Conservation (phyloP, 2,797 vertebrate species). For the Sternarchorhynchus goeldii region DNA sequence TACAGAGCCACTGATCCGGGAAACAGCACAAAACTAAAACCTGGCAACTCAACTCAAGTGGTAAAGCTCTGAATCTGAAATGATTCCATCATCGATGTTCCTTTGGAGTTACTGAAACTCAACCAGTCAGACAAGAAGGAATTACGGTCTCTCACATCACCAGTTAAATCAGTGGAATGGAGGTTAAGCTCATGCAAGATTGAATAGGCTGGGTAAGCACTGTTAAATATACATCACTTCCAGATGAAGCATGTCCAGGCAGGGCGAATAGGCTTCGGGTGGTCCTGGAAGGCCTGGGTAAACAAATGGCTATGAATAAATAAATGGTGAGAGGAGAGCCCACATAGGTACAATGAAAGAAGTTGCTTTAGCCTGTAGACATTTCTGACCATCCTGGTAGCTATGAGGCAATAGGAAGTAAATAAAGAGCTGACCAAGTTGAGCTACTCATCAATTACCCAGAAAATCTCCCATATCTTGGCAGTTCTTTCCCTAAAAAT, state of each 20-base stretch:
- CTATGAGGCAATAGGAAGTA: conserved; percentile 16
- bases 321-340: conserved; percentile 46
- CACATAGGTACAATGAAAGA: conserved; percentile 47
- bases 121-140: conserved; percentile 46
- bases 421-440: conserved; percentile 25
- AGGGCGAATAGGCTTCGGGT: conserved; percentile 38
- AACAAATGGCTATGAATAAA: conserved; percentile 58
- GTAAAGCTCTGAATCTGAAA: conserved; percentile 42
- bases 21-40: conserved; percentile 43
- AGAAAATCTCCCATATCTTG: conserved; percentile 4
- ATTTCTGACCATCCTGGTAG: conserved; percentile 44
- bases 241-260: conserved; percentile 56
- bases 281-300: conserved; percentile 45
- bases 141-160: conserved; percentile 60
- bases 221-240: conserved; percentile 76
- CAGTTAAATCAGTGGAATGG: conserved; percentile 77
- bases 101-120: conserved; percentile 54
- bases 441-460: conserved; percentile 29
- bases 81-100: conserved; percentile 51
- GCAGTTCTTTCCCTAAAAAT: conserved; percentile 12
- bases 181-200: conserved; percentile 77
- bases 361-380: conserved; percentile 43
- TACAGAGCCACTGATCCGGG: conserved; percentile 35
- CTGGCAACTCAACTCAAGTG: conserved; percentile 46
- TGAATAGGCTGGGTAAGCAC: conserved; percentile 74